Percentiles rank a stretch among this genome's conserved stretches.
Evolutionary conservation across 2,888 invertebrate genomes (phyloP).

Genomic region (Dynastes grantii): DNA sequence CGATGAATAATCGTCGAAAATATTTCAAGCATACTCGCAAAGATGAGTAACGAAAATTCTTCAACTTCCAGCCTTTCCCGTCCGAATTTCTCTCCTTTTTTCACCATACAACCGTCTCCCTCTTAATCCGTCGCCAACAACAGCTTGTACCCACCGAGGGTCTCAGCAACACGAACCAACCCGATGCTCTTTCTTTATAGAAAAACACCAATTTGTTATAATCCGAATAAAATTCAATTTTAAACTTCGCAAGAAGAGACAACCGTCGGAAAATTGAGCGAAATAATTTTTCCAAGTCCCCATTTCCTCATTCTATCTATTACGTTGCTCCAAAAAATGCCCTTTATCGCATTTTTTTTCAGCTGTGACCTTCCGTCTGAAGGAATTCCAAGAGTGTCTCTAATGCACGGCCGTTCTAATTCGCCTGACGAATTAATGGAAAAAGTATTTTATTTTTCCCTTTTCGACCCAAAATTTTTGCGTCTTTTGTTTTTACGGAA

Average conservation of each 20-base stretch:
- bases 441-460: too few species aligned
- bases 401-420: slow-evolving; percentile 9
- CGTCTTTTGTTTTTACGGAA: slow-evolving; percentile 21
- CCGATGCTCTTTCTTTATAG: neutral
- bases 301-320: too few species aligned
- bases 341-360: neutral
- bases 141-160: neutral
- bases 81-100: neutral
- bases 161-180: neutral
- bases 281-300: slow-evolving; percentile 39
- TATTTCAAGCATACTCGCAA: slow-evolving; percentile 20
- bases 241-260: slow-evolving; percentile 37
- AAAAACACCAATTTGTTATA: slow-evolving; percentile 46
- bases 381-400: neutral
- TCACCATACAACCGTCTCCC: neutral
- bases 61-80: neutral
- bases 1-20: slow-evolving; percentile 24
- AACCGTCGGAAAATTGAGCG: slow-evolving; percentile 42
- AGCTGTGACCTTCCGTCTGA: neutral
- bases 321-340: neutral
- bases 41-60: slow-evolving; percentile 13
- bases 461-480: too few species aligned
- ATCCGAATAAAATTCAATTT: slow-evolving; percentile 46
- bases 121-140: neutral
- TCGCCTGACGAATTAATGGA: slow-evolving; percentile 37